Evolutionary conservation across 2,888 invertebrate genomes (phyloP), one percentile per base, ranked within the genome.

Genomic region (Pyrocoelia pectoralis): DNA sequence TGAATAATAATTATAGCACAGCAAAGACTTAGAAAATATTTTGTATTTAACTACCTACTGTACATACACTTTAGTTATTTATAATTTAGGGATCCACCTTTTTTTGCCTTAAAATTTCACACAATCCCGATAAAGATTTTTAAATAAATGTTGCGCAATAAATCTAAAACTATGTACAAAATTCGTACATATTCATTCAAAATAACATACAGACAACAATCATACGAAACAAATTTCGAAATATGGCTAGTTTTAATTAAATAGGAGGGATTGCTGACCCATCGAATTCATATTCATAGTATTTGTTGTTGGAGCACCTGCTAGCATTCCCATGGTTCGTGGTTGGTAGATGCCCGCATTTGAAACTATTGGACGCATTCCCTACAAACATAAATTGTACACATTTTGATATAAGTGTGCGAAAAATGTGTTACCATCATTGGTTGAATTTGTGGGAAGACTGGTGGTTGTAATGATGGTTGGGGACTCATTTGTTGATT

Each of bases 401-500:
- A 57, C 18, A 40, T 15, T 51, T 19, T 5, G 38, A 12, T 29
- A 18, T 51, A 41, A 46, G 17, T 12, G 2, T 33, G 9, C 2
- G 33, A 33, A n/a, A 3, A 19, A 41, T 29, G 0, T 33, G 19
- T 53, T 73, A 79, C 79, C 76, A 80, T n/a, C n/a, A n/a, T 75
- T 19, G 76, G 78, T 60, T 77, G 76, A 66, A 82, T 73, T 66
- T 75, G 76, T 68, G 77, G 80, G 67, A 78, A 75, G 54, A 78
- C 76, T 15, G 77, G 75, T 63, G 76, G 77, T 61, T 78, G 70
- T 10, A 65, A 61, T 33, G 71, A 65, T 19, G 64, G 70, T 53
- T 68, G 72, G 29, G 57, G 66, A 50, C 72, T 70, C 74, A 80
- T 77, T 13, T 79, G 72, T 62, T 80, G 81, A 68, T 81, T 94